A percentile compares a stretch with the other conserved stretches of the same genome.
phyloP scores from a whole-genome alignment of 2,113 vertebrate genomes.

The Eptatretus burgeri region DNA sequence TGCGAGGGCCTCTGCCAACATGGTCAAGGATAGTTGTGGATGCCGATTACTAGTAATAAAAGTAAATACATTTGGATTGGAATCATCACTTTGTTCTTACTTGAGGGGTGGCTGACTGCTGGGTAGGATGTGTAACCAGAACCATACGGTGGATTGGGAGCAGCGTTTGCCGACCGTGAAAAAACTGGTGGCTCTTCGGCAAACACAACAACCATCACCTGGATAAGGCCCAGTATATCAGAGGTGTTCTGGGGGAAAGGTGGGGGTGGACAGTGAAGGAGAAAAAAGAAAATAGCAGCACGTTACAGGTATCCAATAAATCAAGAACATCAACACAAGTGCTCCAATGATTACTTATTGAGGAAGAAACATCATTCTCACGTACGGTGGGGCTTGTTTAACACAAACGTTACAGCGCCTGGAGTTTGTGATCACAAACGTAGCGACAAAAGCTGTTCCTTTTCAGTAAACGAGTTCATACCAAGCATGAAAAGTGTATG shows the following conservation, averaged over 20 bases:
- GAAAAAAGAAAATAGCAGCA: slow-evolving; percentile 9
- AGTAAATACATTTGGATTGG: too few species aligned
- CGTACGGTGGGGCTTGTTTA: too few species aligned
- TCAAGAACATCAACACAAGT: background rate
- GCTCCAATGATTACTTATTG: too few species aligned
- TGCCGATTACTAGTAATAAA: too few species aligned
- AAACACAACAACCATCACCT: slow-evolving; percentile 94
- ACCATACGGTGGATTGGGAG: slow-evolving; percentile 16
- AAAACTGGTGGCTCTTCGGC: slow-evolving; percentile 90
- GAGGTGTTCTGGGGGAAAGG: slow-evolving; percentile 39
- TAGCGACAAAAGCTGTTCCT: too few species aligned
- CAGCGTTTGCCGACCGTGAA: slow-evolving; percentile 34
- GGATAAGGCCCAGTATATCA: slow-evolving; percentile 67
- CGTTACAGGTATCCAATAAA: background rate
- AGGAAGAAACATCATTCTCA: too few species aligned
- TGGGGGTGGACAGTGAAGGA: background rate
- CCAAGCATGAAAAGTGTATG: too few species aligned
- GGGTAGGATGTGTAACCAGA: slow-evolving; percentile 38
- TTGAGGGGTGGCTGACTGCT: slow-evolving; percentile 59
- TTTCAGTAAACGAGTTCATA: too few species aligned
- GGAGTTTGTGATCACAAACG: too few species aligned
- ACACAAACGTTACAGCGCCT: too few species aligned
- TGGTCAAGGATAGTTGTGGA: too few species aligned
- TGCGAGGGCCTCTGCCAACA: too few species aligned
- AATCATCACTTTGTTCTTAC: slow-evolving; percentile 22